These are phyloP conservation scores for Astur gentilis DNA, from an alignment of 2,113 vertebrate species.

Conservation along the genomic window DNA sequence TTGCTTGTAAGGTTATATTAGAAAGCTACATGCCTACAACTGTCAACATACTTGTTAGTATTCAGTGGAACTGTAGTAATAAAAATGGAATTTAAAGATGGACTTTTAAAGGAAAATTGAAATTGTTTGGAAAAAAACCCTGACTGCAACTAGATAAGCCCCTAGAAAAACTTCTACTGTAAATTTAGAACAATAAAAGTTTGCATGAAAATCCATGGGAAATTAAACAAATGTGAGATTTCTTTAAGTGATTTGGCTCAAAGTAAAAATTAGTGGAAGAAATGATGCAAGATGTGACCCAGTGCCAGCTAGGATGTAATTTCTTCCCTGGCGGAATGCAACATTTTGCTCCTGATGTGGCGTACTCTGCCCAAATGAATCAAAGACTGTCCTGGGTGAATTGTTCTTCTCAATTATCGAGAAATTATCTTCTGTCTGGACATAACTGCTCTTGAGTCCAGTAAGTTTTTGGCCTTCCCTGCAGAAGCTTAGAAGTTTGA, in stretches of 20 bases:
- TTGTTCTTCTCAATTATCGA: neutral
- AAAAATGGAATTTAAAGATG: neutral
- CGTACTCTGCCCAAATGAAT: neutral
- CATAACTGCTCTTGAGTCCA: neutral
- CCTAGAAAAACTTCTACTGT: neutral
- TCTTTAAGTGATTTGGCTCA: neutral
- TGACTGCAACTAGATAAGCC: neutral
- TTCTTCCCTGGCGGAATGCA: neutral
- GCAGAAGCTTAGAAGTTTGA: neutral
- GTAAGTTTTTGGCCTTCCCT: neutral
- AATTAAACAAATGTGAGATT: neutral
- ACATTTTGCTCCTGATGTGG: neutral
- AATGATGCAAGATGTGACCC: neutral
- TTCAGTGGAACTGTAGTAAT: neutral
- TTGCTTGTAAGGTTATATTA: neutral
- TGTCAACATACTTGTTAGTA: neutral
- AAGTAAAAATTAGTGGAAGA: neutral
- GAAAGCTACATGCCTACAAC: neutral
- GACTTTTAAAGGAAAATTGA: neutral
- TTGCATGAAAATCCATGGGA: neutral
- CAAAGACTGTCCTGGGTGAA: neutral
- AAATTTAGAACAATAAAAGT: neutral
- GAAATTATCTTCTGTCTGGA: neutral
- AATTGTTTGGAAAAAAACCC: neutral
- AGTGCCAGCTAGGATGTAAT: neutral